Conservation (phyloP, 2,888 invertebrate species). For the Graphium colonna region DNA sequence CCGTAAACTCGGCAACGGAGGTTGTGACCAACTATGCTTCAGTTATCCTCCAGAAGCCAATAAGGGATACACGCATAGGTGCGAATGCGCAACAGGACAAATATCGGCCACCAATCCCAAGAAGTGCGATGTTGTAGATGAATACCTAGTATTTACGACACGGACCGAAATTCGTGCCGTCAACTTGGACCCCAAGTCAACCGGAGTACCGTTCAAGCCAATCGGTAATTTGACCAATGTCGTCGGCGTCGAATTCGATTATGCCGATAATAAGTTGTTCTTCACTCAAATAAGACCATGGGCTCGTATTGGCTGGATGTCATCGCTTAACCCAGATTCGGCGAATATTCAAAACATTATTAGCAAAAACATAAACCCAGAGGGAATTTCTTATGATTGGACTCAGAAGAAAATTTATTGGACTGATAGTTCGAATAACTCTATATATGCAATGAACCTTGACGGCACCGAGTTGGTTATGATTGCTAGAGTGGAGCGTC, state of each 20-base stretch:
- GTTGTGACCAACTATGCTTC: slow-evolving; percentile 97
- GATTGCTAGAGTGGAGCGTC: slow-evolving; percentile 95
- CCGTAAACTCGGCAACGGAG: slow-evolving; percentile 86
- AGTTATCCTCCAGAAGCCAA: slow-evolving; percentile 87
- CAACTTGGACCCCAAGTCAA: slow-evolving; percentile 91
- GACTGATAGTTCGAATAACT: slow-evolving; percentile 97
- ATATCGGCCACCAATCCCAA: slow-evolving; percentile 82
- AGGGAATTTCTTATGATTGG: slow-evolving; percentile 98
- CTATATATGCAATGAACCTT: slow-evolving; percentile 96
- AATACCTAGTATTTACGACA: slow-evolving; percentile 96
- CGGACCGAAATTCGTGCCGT: slow-evolving; percentile 95
- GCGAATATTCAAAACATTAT: slow-evolving; percentile 84
- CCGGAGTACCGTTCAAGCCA: slow-evolving; percentile 91
- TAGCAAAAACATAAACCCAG: slow-evolving; percentile 91
- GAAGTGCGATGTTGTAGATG: slow-evolving; percentile 90
- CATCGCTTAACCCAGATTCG: slow-evolving; percentile 84
- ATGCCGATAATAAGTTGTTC: slow-evolving; percentile 90
- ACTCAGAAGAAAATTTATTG: slow-evolving; percentile 98
- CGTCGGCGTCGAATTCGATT: slow-evolving; percentile 97
- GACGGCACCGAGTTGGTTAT: slow-evolving; percentile 93
- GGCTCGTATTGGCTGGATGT: slow-evolving; percentile 91
- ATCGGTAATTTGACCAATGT: slow-evolving; percentile 93
- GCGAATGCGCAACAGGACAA: slow-evolving; percentile 96
- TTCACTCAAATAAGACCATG: slow-evolving; percentile 97
- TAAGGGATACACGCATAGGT: slow-evolving; percentile 82